Conservation (phyloP, 2,797 vertebrate genomes). For the Dipus sagitta region DNA sequence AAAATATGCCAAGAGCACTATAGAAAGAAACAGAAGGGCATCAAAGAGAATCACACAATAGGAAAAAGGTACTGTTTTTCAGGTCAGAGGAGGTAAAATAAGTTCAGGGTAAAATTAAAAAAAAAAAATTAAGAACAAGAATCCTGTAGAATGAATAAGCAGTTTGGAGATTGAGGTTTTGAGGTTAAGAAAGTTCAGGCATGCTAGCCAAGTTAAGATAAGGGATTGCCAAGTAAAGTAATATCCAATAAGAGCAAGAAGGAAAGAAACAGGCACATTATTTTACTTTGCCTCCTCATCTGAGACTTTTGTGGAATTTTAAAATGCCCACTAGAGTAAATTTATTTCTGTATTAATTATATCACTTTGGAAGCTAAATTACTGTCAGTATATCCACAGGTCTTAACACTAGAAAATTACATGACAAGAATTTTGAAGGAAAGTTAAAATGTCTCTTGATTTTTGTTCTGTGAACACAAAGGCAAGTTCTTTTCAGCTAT, state of each 20-base stretch:
- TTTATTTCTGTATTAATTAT: conserved; percentile 40
- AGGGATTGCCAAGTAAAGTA: conserved; percentile 67
- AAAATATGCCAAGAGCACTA: neutral
- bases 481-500: neutral
- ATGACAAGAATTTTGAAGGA: conserved; percentile 12
- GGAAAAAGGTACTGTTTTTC: neutral
- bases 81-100: conserved; percentile 32
- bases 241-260: conserved; percentile 49
- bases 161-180: conserved; percentile 71
- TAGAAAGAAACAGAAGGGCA: neutral
- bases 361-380: conserved; percentile 23
- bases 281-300: conserved; percentile 53
- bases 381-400: too few relatives aligned
- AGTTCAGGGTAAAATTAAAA: conserved; percentile 7
- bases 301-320: conserved; percentile 57
- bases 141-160: conserved; percentile 55
- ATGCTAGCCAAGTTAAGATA: conserved; percentile 71
- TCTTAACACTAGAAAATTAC: too few relatives aligned
- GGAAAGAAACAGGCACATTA: neutral
- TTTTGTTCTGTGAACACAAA: neutral
- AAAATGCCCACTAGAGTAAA: conserved; percentile 20
- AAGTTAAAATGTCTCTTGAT: neutral
- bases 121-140: conserved; percentile 22
- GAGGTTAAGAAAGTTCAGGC: conserved; percentile 72
- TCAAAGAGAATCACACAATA: neutral